Evolutionary conservation across 2,888 invertebrate species (phyloP).

Genomic region (Salpingus planirostris): DNA sequence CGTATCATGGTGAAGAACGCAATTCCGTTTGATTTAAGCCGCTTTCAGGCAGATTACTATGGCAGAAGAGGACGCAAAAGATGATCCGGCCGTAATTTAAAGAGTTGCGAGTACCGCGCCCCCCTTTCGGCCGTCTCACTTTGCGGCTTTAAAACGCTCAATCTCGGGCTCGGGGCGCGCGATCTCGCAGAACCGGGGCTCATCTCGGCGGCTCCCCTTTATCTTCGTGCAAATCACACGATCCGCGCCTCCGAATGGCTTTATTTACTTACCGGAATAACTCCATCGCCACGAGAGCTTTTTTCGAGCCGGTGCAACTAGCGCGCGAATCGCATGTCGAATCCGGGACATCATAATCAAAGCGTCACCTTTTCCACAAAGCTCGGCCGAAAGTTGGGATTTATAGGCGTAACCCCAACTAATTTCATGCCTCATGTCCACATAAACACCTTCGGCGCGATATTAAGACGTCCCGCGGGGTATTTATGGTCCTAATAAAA

Average conservation of each 20-base stretch:
- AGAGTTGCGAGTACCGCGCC: constrained; percentile 18
- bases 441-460: background rate
- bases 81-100: constrained; percentile 27
- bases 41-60: constrained; percentile 32
- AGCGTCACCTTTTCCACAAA: no score
- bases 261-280: constrained; percentile 37
- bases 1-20: no score
- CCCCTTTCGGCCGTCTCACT: constrained; percentile 19
- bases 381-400: no score
- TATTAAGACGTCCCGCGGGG: constrained; percentile 4
- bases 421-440: constrained; percentile 1
- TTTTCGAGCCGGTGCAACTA: constrained; percentile 22
- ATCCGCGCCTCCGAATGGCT: constrained; percentile 31
- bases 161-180: constrained; percentile 25
- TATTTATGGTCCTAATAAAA: constrained; percentile 4
- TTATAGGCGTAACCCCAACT: background rate
- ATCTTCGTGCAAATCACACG: constrained; percentile 32
- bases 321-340: constrained; percentile 26
- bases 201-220: constrained; percentile 21
- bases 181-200: constrained; percentile 8
- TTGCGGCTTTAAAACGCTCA: constrained; percentile 29
- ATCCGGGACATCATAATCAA: constrained; percentile 22
- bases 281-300: constrained; percentile 29
- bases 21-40: constrained; percentile 32
- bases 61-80: constrained; percentile 20